Evolutionary conservation across 1,140 invertebrate species (phyloP), one percentile per base, ranked within the genome.

Genomic region (Tigriopus japonicus): DNA sequence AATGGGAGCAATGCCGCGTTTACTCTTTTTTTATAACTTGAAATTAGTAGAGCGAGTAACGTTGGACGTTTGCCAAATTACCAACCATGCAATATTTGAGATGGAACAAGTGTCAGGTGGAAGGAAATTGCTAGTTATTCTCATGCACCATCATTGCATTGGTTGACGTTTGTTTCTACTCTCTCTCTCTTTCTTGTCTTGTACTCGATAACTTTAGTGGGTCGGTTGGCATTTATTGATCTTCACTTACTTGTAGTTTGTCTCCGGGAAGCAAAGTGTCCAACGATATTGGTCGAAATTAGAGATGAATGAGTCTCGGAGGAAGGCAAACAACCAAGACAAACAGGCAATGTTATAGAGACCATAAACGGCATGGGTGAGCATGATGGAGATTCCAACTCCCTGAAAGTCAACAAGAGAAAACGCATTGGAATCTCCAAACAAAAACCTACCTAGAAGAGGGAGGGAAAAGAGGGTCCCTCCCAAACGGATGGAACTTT

Each of bases 291-390:
- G 74, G 67, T 88, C 84, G 59, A 81, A 75, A 54, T 84, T 80
- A 1, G 85, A 84, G 60, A 88, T 85, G 67, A 91, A 91, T 1
- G 86, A 86, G 71, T 92, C 88, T 63, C 87, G 77, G 67, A 82
- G 85, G 71, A 87, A 93, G 52, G 89, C 80, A 67, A 91, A 83
- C 72, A 92, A 80, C 87, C 87, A 93, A 7, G 86, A 86, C 13
- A 91, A 75, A 2, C 85, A 85, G 12, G 90, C 80, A 52, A 87
- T 82, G 66, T 84, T 87, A 71, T 91, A 92, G 63, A 90, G 79
- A 40, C 87, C 86, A 58, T 87, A 79, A 23, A 89, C 74, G 6
- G 82, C 81, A 70, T 90, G 86, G 1, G 81, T 79, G 60, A 85
- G 71, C 9, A 91, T 74, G 55, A 92, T 71, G 0, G 86, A 81